Evolutionary conservation across 2,888 invertebrate species (phyloP).

Genomic region (Anticlea derivata): DNA sequence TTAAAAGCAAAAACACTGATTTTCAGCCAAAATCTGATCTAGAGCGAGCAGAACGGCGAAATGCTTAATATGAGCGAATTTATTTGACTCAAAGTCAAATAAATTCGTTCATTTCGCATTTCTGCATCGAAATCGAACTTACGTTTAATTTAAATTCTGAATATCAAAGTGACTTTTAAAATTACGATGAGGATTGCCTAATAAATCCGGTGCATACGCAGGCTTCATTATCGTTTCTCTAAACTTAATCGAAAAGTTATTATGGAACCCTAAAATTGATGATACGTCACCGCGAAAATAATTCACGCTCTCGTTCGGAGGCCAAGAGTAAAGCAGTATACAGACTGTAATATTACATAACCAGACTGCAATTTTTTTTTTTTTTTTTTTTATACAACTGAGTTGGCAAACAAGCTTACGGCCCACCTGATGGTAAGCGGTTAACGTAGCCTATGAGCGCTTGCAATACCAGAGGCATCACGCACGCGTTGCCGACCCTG

Average conservation of each 20-base stretch:
- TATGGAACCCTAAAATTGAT: conserved; percentile 50
- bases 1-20: no score
- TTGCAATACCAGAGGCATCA: no score
- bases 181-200: conserved; percentile 28
- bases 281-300: conserved; percentile 58
- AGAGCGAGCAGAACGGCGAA: no score
- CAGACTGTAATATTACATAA: not conserved
- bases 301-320: conserved; percentile 45
- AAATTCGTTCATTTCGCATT: not conserved
- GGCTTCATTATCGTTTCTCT: conserved; percentile 53
- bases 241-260: conserved; percentile 58
- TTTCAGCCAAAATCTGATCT: no score
- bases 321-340: conserved; percentile 43
- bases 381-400: no score
- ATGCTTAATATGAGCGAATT: no score
- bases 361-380: not conserved
- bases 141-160: not conserved
- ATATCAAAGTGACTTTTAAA: conserved; percentile 7
- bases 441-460: no score
- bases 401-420: no score
- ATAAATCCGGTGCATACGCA: conserved; percentile 43
- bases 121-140: not conserved
- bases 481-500: no score
- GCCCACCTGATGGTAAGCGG: no score
- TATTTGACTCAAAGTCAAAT: no score